These are phyloP conservation scores for Pseudochaenichthys georgianus DNA, from an alignment of 2,797 vertebrate species.

Conservation along the genomic window DNA sequence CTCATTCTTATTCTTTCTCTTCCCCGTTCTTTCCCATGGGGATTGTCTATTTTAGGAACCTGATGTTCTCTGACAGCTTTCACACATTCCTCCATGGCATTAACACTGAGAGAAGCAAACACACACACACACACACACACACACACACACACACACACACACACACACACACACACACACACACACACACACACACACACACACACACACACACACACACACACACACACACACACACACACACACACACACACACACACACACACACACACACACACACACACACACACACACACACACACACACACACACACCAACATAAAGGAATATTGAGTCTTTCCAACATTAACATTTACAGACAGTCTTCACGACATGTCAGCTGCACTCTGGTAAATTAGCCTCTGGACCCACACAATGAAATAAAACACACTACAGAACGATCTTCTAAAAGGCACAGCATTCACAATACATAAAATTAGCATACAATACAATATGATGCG, in stretches of 20 bases:
- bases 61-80: conserved; percentile 81
- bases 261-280: background rate
- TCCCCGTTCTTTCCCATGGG: conserved; percentile 49
- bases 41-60: conserved; percentile 75
- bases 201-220: too few species aligned
- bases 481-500: conserved; percentile 29
- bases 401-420: conserved; percentile 43
- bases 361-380: conserved; percentile 50
- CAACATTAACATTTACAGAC: conserved; percentile 56
- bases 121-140: conserved; percentile 13
- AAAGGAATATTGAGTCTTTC: conserved; percentile 23
- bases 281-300: conserved; percentile 9
- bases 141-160: too few species aligned
- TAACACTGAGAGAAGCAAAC: conserved; percentile 39
- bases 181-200: too few species aligned
- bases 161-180: too few species aligned
- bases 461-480: conserved; percentile 42
- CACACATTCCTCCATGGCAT: conserved; percentile 68
- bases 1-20: conserved; percentile 11
- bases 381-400: conserved; percentile 47
- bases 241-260: too few species aligned
- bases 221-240: too few species aligned
- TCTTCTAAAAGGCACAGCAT: conserved; percentile 15
- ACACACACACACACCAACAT: conserved; percentile 16
- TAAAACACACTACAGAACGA: conserved; percentile 35